Base-by-base conservation (phyloP, 2,888 invertebrate genomes). In the Thyatira batis region DNA sequence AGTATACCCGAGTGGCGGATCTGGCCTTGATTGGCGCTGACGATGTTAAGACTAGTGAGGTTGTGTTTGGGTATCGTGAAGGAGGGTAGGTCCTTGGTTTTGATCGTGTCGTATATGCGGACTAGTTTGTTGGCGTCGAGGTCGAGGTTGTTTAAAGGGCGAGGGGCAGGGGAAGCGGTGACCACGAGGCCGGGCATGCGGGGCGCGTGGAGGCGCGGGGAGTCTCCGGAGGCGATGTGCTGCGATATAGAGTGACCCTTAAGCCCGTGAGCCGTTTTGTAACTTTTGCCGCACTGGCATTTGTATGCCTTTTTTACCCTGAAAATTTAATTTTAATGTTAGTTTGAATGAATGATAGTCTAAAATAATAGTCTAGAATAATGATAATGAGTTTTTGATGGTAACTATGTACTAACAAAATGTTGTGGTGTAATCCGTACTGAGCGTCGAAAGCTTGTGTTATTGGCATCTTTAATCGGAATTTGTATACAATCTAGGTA, bases 231-330 rank as follows among this genome's bases (percentile, higher is more conserved):
- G 45, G 69, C 77, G 21, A 82, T 76, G 69, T 88, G 89, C 50
- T 87, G 85, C 0, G 82, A 60, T 58, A 82, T 76, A 1, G 94
- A 93, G 82, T 97, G 97, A 73, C 93, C 94, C 79, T 95, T 95
- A 74, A 97, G 92, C 55, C 96, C 96, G 84, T 95, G 95, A 50
- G 94, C 93, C 61, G 96, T 96, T 89, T 96, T 96, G 92, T 97
- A 97, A 82, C 95, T 96, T 92, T 97, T 97, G 73, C 96, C 96
- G 92, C 97, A 97, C 80, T 95, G 95, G 85, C 97, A 97, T 83
- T 95, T 95, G 92, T 94, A 96, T 44, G 94, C 94, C 91, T 96
- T 96, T 84, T 94, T 94, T 80, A 95, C 93, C 91, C 96, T 96
- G 91, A 43, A 92, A 86, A 66, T 58, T n/a, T n/a, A n/a, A n/a